Conservation (phyloP, 2,888 invertebrate species). For the Seira ritae region DNA sequence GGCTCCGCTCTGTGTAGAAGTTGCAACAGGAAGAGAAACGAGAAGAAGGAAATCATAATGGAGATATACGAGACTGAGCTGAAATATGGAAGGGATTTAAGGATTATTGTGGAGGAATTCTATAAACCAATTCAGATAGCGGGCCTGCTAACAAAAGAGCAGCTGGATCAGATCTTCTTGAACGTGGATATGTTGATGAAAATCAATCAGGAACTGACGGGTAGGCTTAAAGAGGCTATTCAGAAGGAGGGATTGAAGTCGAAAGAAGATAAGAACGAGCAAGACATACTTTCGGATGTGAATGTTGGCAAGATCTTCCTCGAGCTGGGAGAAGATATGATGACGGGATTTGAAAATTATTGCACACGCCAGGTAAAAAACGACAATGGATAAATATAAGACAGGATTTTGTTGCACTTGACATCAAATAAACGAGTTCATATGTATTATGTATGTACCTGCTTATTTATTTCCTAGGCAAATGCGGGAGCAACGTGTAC, state of each 20-base stretch:
- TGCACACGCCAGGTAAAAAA: slow-evolving; percentile 85
- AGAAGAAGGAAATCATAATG: slow-evolving; percentile 94
- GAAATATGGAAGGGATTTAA: slow-evolving; percentile 94
- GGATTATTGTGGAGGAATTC: slow-evolving; percentile 94
- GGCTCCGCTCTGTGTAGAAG: slow-evolving; percentile 78
- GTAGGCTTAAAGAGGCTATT: slow-evolving; percentile 89
- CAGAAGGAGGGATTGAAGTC: slow-evolving; percentile 80
- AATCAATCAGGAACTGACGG: slow-evolving; percentile 82
- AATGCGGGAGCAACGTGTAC: slow-evolving; percentile 86
- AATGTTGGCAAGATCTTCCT: slow-evolving; percentile 93
- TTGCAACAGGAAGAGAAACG: slow-evolving; percentile 90
- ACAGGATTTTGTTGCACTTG: no score
- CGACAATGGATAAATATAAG: neutral
- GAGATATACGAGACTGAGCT: slow-evolving; percentile 98
- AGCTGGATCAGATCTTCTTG: slow-evolving; percentile 92
- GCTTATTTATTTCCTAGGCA: slow-evolving; percentile 79
- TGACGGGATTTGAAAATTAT: slow-evolving; percentile 95
- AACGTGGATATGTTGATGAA: slow-evolving; percentile 95
- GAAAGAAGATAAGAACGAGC: slow-evolving; percentile 76
- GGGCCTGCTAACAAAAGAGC: slow-evolving; percentile 92
- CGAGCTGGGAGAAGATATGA: slow-evolving; percentile 90
- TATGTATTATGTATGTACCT: neutral
- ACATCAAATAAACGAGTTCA: neutral
- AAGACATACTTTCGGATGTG: slow-evolving; percentile 88
- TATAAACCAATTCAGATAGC: slow-evolving; percentile 95